Conservation (phyloP, 2,888 invertebrate genomes). For the Ormyrus labotus region DNA sequence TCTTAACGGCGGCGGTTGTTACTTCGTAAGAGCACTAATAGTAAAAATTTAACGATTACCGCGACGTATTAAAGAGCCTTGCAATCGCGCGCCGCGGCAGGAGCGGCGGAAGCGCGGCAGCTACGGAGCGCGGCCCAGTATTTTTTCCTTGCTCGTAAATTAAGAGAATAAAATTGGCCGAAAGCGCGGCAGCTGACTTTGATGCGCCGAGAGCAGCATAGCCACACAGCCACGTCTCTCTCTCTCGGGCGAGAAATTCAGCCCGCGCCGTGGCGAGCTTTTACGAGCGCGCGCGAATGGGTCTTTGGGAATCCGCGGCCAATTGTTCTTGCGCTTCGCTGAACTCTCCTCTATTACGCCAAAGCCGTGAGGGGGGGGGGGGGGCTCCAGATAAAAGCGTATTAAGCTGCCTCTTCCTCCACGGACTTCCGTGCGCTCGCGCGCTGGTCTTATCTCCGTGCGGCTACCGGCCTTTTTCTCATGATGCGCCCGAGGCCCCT, state of each 20-base stretch:
- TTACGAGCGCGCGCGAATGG: constrained; percentile 29
- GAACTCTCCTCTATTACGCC: neutral
- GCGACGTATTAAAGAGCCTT: constrained; percentile 21
- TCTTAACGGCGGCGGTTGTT: constrained; percentile 32
- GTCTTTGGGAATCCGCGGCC: neutral
- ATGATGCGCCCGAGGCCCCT: too few species aligned
- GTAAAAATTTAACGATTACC: constrained; percentile 35
- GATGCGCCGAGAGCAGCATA: neutral
- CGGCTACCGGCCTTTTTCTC: too few species aligned
- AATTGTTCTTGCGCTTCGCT: constrained; percentile 21
- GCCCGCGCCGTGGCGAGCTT: neutral
- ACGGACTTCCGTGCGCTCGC: neutral
- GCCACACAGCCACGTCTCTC: neutral
- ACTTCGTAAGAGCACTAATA: constrained; percentile 33
- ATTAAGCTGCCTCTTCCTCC: constrained; percentile 1
- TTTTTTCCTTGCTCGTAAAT: constrained; percentile 48
- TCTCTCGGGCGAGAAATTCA: neutral
- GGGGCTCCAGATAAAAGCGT: constrained; percentile 17
- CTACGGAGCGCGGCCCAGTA: neutral
- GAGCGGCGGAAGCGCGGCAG: neutral
- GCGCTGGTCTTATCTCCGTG: neutral
- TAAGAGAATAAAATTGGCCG: constrained; percentile 32
- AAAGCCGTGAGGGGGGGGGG: neutral
- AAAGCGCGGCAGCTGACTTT: constrained; percentile 11
- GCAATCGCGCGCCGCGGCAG: neutral